phyloP scores from a whole-genome alignment of 2,888 invertebrate genomes.

The Uloborus plumipes region DNA sequence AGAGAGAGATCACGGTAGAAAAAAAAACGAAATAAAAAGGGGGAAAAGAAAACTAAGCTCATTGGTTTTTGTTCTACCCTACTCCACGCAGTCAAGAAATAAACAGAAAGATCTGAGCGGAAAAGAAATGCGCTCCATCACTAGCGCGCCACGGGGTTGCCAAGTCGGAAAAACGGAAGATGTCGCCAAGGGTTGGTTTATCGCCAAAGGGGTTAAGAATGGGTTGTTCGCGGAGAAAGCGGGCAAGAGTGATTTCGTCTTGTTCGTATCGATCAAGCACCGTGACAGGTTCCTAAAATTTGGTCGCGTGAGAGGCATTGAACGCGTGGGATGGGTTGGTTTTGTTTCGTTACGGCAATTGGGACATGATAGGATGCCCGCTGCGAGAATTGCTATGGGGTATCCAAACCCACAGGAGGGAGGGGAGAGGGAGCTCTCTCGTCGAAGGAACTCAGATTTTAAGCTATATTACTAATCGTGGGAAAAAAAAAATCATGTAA shows the following conservation, averaged over 20 bases:
- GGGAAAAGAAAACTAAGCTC: conserved; percentile 19
- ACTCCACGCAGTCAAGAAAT: conserved; percentile 38
- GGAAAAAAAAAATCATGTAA: too few relatives aligned
- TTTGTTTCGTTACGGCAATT: too few relatives aligned
- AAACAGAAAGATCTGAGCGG: conserved; percentile 52
- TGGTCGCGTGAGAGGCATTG: too few relatives aligned
- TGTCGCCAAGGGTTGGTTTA: conserved; percentile 15
- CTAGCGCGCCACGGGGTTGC: conserved; percentile 15
- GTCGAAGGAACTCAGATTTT: too few relatives aligned
- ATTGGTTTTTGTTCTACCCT: conserved; percentile 58
- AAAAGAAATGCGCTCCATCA: conserved; percentile 55
- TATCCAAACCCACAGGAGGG: too few relatives aligned
- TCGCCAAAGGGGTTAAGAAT: conserved; percentile 13
- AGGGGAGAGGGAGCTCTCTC: too few relatives aligned
- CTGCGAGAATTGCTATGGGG: too few relatives aligned
- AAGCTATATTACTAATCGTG: too few relatives aligned
- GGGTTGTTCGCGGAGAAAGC: neutral
- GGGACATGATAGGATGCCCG: too few relatives aligned
- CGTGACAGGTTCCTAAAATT: too few relatives aligned
- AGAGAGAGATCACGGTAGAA: conserved; percentile 14
- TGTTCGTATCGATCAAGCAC: too few relatives aligned
- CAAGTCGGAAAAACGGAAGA: neutral
- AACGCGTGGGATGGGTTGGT: too few relatives aligned
- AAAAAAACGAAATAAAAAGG: conserved; percentile 16
- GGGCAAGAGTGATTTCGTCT: neutral